These are phyloP conservation scores for Stramonita haemastoma DNA, from an alignment of 2,888 invertebrate genomes.

Conservation along the genomic window DNA sequence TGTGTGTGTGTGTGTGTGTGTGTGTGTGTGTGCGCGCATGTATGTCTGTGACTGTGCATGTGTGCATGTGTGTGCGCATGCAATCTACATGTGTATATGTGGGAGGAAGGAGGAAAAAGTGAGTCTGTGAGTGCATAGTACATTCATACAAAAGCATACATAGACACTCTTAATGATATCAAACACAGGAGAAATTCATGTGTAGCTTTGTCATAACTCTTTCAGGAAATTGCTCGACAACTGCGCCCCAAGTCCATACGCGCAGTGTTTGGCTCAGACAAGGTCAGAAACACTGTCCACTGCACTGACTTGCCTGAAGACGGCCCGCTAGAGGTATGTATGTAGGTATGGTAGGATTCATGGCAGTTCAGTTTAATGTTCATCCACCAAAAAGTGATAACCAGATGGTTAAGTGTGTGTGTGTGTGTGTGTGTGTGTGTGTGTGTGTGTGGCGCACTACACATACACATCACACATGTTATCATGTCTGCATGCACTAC, in stretches of 20 bases:
- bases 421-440: too few species aligned
- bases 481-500: too few species aligned
- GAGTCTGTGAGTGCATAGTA: too few species aligned
- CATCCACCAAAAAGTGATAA: too few species aligned
- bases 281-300: slow-evolving; percentile 92
- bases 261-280: slow-evolving; percentile 89
- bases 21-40: background rate
- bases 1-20: background rate
- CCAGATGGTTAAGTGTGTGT: too few species aligned
- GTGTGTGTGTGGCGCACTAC: too few species aligned
- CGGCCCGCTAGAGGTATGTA: slow-evolving; percentile 84
- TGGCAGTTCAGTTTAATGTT: too few species aligned
- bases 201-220: background rate
- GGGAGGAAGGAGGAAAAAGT: too few species aligned
- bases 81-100: too few species aligned
- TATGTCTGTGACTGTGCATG: background rate
- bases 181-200: background rate
- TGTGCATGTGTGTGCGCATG: background rate
- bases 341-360: background rate
- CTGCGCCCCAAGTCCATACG: slow-evolving; percentile 90
- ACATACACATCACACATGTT: too few species aligned
- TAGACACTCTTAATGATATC: too few species aligned
- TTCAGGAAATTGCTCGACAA: slow-evolving; percentile 90
- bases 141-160: too few species aligned
- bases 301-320: slow-evolving; percentile 96